Evolutionary conservation across 2,888 invertebrate species (phyloP).

Genomic region (Napeogenes inachia): DNA sequence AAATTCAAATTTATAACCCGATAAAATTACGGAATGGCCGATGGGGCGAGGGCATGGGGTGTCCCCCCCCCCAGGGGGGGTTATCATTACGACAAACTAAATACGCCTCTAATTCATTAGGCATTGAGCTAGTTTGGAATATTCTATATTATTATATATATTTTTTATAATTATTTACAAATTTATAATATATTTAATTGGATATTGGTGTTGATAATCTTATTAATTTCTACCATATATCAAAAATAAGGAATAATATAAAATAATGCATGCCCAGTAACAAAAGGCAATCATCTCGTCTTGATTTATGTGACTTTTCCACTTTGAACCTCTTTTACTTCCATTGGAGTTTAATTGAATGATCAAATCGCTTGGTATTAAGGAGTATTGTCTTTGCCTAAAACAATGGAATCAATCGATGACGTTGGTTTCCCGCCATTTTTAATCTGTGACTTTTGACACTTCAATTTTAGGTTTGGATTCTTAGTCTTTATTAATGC

Average conservation of each 20-base stretch:
- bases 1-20: constrained; percentile 79
- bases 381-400: constrained; percentile 48
- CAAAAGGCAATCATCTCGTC: constrained; percentile 51
- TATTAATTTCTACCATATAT: neutral
- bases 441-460: constrained; percentile 34
- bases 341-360: constrained; percentile 68
- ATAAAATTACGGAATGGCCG: constrained; percentile 76
- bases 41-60: constrained; percentile 39
- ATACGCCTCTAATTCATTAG: constrained; percentile 70
- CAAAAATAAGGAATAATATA: no score
- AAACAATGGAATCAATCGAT: constrained; percentile 66
- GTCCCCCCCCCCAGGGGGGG: constrained; percentile 41
- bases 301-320: constrained; percentile 67
- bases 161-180: neutral
- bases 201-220: constrained; percentile 18
- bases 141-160: constrained; percentile 24
- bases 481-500: constrained; percentile 11
- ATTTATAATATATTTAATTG: neutral
- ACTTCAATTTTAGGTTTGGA: constrained; percentile 26
- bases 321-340: constrained; percentile 70
- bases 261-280: constrained; percentile 39
- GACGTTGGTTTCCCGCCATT: constrained; percentile 39
- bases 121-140: constrained; percentile 32
- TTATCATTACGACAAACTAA: constrained; percentile 55
- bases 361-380: constrained; percentile 61